Evolutionary conservation across 2,113 vertebrate genomes (phyloP).

Genomic region (Pipa parva): DNA sequence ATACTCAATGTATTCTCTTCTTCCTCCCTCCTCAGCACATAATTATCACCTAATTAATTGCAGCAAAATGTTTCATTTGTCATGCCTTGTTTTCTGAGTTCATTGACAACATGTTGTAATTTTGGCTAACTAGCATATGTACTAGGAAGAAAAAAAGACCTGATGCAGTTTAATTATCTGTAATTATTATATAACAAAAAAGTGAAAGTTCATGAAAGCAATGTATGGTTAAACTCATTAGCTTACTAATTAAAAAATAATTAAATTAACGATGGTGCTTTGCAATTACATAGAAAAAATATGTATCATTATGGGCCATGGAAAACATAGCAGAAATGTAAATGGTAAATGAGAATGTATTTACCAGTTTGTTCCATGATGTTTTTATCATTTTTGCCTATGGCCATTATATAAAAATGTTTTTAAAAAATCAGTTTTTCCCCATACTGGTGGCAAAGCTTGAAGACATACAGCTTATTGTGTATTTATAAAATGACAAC

Average conservation of each 20-base stretch:
- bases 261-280: constrained; percentile 85
- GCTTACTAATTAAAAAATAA: constrained; percentile 88
- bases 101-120: constrained; percentile 92
- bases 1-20: constrained; percentile 74
- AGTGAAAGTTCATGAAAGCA: constrained; percentile 80
- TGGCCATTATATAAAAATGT: constrained; percentile 5
- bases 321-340: constrained; percentile 46
- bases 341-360: constrained; percentile 32
- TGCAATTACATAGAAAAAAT: constrained; percentile 58
- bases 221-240: constrained; percentile 85
- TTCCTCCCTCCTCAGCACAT: constrained; percentile 75
- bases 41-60: constrained; percentile 90
- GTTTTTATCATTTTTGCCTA: constrained; percentile 35
- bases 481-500: no score
- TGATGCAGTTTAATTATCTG: constrained; percentile 90
- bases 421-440: no score
- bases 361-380: constrained; percentile 13
- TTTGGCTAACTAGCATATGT: constrained; percentile 67
- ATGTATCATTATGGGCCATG: constrained; percentile 53
- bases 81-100: constrained; percentile 82
- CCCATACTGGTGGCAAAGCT: no score
- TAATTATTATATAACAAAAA: constrained; percentile 82
- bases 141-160: constrained; percentile 65
- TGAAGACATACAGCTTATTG: no score
- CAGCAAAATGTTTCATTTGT: constrained; percentile 90